Base-by-base conservation (phyloP, 2,797 vertebrate species). In the Lithobates pipiens region DNA sequence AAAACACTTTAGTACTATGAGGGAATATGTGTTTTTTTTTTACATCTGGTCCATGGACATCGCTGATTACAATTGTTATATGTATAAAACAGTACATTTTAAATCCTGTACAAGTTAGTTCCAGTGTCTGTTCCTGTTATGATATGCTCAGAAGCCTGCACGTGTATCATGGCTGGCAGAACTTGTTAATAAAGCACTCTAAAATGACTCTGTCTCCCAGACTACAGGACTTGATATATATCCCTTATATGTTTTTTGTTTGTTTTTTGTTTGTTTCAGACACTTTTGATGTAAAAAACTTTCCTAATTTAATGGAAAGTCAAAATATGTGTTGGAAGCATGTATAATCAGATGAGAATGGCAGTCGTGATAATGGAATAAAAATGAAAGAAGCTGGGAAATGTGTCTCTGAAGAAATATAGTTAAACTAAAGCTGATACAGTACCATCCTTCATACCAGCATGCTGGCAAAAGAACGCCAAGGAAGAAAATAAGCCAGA, bases 321-420 rank as follows among this genome's bases (percentile, higher is more conserved):
- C 18, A 83, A 86, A 79, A 50, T 61, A 63, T 61, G 75, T 79
- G 44, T 78, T 57, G 71, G 65, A 80, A 61, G 54, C 61, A 29
- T 63, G 63, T 79, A 29, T 32, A 74, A 80, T 79, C 76, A 69
- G 61, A 69, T 46, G 10, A 23, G 71, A 83, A 87, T 79, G 80
- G 83, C 77, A 69, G 36, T 74, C 32, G 76, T 83, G 71, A 87
- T 87, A 87, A 87, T 87, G 76, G 81, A 83, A 83, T 79, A 87
- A 83, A 87, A 80, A 83, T 87, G 70, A 83, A 69, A 83, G 76
- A 83, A 83, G 70, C 85, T 83, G 85, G 70, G 81, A 83, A 80
- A 76, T 83, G 76, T 87, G 76, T 87, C 81, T 80, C 85, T 70
- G 70, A 83, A 83, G 85, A 87, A 83, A 87, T 87, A 87, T 79